Percentiles rank a stretch among this genome's conserved stretches.
Conservation (phyloP, 1,140 invertebrate species). For the Anthonomus grandis region DNA sequence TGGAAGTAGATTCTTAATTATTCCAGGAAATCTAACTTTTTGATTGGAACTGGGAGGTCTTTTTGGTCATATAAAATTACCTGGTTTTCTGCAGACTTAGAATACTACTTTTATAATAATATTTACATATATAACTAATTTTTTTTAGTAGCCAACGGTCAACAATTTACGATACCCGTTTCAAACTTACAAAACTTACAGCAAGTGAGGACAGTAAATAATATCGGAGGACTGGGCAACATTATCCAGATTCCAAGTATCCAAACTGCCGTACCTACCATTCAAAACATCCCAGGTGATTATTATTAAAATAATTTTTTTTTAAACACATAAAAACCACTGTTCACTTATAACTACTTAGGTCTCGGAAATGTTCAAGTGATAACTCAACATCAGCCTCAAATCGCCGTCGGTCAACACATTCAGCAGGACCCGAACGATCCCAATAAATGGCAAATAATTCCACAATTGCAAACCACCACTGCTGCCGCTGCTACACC, state of each 20-base stretch:
- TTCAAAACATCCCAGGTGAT: conserved; percentile 48
- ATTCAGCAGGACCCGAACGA: conserved; percentile 74
- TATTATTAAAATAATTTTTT: conserved; percentile 10
- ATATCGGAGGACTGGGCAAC: conserved; percentile 36
- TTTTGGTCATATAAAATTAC: no score
- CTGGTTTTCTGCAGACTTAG: no score
- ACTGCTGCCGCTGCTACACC: conserved; percentile 27
- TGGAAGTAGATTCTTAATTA: no score
- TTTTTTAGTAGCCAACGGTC: conserved; percentile 63
- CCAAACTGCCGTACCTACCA: conserved; percentile 46
- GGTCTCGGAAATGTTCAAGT: conserved; percentile 76
- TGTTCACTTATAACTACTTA: conserved; percentile 40
- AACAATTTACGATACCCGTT: conserved; percentile 62
- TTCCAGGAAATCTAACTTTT: no score
- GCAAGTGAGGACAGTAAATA: conserved; percentile 40
- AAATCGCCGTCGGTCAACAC: conserved; percentile 53
- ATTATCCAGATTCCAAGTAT: conserved; percentile 49
- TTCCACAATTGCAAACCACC: conserved; percentile 48
- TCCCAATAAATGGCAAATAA: conserved; percentile 77
- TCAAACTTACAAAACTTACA: conserved; percentile 62
- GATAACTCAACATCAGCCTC: conserved; percentile 54
- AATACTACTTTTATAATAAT: no score
- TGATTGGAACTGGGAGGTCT: no score
- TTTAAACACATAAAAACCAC: no score
- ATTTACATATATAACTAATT: background rate